Base-by-base conservation (phyloP, 2,888 invertebrate genomes). In the Diplolepis rosae region DNA sequence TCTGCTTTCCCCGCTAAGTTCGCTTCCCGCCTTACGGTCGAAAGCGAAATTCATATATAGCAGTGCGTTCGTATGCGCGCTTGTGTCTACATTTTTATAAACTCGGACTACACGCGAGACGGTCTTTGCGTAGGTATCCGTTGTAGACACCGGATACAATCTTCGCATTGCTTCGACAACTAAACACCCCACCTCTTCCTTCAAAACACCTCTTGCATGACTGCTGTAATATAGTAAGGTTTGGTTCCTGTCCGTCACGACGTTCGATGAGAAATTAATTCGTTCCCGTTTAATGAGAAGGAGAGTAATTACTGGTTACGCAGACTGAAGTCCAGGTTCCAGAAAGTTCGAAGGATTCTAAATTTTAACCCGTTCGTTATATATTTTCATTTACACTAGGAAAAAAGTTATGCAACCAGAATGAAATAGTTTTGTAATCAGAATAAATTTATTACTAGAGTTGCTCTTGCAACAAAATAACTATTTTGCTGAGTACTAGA, bases 31-130 rank as follows among this genome's bases (percentile, higher is more conserved):
- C 71, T 77, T 74, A 77, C 79, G 79, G 77, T 77, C 74, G 85
- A 88, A 89, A 89, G 88, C 88, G 87, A 88, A 88, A 88, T 83
- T 87, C 82, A 77, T 79, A 75, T 56, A 72, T 66, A 70, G 71
- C 67, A 66, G 73, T 72, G 75, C 66, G 50, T 65, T 56, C 32
- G 45, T 50, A 71, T 72, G 73, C 76, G 76, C 72, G 76, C 74
- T 69, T 52, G 51, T 74, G 48, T 51, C 35, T 48, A 69, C 65
- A 78, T 80, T 80, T 82, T 83, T 82, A 72, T 75, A 51, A 77
- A 79, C 72, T 68, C 68, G 65, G 50, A 42, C 32, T 71, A 68
- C 75, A 77, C 74, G 74, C 70, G 48, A 73, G 70, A 70, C 39
- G 42, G 48, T 56, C 54, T 71, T 71, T 66, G 75, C 72, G 70